These are phyloP conservation scores for Aspidapion aeneum DNA, from an alignment of 2,888 invertebrate species.

Conservation along the genomic window DNA sequence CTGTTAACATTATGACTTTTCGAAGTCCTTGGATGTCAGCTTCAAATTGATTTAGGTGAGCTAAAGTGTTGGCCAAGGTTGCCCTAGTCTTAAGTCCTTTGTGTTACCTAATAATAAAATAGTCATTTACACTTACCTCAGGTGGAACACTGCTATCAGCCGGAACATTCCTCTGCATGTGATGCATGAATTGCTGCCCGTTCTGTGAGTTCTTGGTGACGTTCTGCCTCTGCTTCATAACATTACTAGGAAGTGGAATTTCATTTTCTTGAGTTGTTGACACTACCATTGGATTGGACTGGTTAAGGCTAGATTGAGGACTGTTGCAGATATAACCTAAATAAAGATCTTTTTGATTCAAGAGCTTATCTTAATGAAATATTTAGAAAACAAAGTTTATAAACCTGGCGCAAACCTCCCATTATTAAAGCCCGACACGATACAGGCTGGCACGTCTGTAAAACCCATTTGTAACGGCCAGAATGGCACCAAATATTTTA, in stretches of 20 bases:
- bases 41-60: too few relatives aligned
- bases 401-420: too few relatives aligned
- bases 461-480: conserved; percentile 3
- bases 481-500: not conserved
- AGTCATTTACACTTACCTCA: conserved; percentile 12
- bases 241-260: conserved; percentile 48
- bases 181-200: conserved; percentile 26
- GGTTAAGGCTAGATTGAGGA: conserved; percentile 36
- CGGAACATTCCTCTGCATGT: conserved; percentile 30
- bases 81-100: too few relatives aligned
- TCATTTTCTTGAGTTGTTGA: conserved; percentile 41
- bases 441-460: conserved; percentile 38
- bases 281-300: conserved; percentile 33
- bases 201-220: conserved; percentile 29
- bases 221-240: conserved; percentile 35
- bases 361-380: conserved; percentile 39
- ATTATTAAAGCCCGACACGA: too few relatives aligned
- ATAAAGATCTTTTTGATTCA: too few relatives aligned
- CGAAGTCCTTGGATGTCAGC: too few relatives aligned
- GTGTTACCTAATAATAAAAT: too few relatives aligned
- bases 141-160: conserved; percentile 39
- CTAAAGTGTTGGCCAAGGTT: too few relatives aligned
- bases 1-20: too few relatives aligned
- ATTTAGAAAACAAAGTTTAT: too few relatives aligned
- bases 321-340: conserved; percentile 42